Evolutionary conservation across 2,797 vertebrate genomes (phyloP), one percentile per base, ranked within the genome.

Genomic region (Prionace glauca): DNA sequence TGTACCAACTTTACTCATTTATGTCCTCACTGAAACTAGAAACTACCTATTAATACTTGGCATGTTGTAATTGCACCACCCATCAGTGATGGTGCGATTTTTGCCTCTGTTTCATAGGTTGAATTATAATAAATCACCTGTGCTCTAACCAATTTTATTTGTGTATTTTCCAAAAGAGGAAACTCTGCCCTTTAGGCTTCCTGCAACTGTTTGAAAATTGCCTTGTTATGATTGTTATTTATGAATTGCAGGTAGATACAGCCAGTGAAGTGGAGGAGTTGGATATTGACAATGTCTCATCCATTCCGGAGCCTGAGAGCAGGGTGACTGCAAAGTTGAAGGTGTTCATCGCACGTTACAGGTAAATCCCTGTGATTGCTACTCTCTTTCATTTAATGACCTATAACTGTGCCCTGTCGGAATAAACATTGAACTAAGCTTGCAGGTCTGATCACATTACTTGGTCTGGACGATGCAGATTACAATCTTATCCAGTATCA

Each of bases 241-340:
- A 36, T 92, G 62, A 67, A 41, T 77, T 77, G 26, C 95, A 99
- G 99, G 98, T 99, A 97, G 99, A 99, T 97, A 99, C 99, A 50
- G 99, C 99, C 96, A 99, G 99, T 97, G 99, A 99, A 96, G 98
- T 99, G 96, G 99, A 99, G 96, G 99, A 99, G 90, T 96, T 99
- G 97, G 99, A 99, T 96, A 97, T 98, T 2, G 99, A 99, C 91
- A 98, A 97, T 0, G 95, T 99, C 95, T 98, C 99, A 90, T 97
- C 99, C 0, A 97, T 98, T 95, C 98, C 98, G 20, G 98, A 97
- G 95, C 96, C 97, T 3, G 97, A 98, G 96, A 97, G 96, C 96
- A 97, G 97, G 94, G 97, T 97, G 96, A 97, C 98, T 95, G 98
- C 98, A 69, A 99, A 99, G 96, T 98, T 99, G 96, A 99, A 99